Conservation (phyloP, 2,113 vertebrate genomes). For the Dascyllus trimaculatus region DNA sequence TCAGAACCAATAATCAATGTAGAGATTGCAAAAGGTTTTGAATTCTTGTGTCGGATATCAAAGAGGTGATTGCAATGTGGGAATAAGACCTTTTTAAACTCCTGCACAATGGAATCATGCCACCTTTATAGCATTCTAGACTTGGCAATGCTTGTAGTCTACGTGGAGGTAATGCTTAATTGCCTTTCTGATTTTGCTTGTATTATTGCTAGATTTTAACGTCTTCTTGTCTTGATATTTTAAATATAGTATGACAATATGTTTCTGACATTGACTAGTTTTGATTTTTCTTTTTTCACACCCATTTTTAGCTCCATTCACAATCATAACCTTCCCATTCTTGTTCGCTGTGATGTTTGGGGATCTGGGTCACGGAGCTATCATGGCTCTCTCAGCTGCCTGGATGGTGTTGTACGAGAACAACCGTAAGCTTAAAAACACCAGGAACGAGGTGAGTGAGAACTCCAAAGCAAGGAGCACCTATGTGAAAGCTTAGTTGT, state of each 20-base stretch:
- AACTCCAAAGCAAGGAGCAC: neutral
- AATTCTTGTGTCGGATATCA: neutral
- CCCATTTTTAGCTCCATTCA: conserved; percentile 89
- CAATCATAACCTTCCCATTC: conserved; percentile 97
- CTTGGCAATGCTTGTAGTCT: too few species aligned
- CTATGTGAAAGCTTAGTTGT: neutral
- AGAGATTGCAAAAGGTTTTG: too few species aligned
- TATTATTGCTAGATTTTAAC: neutral
- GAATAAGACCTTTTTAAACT: too few species aligned
- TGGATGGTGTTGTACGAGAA: conserved; percentile 93
- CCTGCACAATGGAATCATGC: too few species aligned
- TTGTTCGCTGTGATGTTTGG: conserved; percentile 98
- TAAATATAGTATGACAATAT: neutral
- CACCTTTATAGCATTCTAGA: too few species aligned
- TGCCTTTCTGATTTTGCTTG: neutral
- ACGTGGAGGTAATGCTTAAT: too few species aligned
- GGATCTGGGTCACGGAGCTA: conserved; percentile 93
- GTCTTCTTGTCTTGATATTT: neutral
- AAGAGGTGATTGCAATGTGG: neutral
- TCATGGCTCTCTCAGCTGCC: conserved; percentile 93
- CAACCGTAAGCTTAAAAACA: conserved; percentile 89
- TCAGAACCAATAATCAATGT: too few species aligned
- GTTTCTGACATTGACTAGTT: neutral
- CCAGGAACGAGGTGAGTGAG: conserved; percentile 90
- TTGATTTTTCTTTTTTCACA: neutral